Conservation (phyloP, 2,113 vertebrate species). For the Furnarius figulus region DNA sequence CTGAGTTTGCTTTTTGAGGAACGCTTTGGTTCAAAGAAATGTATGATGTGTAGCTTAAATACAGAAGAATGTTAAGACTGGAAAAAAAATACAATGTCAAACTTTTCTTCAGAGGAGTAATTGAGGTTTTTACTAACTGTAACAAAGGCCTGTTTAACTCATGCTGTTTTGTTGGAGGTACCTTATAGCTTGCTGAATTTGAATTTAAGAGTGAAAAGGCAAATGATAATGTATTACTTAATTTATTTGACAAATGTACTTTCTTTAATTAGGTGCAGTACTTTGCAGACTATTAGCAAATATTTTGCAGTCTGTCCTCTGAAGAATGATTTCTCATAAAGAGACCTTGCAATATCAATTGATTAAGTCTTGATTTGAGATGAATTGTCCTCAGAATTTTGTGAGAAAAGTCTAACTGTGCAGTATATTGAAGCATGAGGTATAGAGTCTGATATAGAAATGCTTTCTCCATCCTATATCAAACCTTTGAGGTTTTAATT, state of each 20-base stretch:
- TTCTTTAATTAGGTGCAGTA: slow-evolving; percentile 22
- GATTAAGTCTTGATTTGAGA: not conserved
- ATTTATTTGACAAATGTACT: slow-evolving; percentile 46
- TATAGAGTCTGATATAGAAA: not conserved
- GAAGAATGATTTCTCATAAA: not conserved
- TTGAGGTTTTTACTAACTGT: not conserved
- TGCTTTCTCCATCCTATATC: not conserved
- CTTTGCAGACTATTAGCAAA: not conserved
- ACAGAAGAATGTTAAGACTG: not conserved
- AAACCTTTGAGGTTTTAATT: not conserved
- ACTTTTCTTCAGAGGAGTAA: not conserved
- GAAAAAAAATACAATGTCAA: not conserved
- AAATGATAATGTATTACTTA: not conserved
- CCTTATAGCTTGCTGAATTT: slow-evolving; percentile 1
- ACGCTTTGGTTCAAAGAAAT: not conserved
- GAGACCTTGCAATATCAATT: not conserved
- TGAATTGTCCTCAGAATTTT: not conserved
- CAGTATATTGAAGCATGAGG: not conserved
- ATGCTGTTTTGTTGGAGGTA: not conserved
- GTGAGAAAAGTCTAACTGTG: not conserved
- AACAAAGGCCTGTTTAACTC: not conserved
- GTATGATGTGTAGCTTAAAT: not conserved
- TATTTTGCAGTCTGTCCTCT: not conserved
- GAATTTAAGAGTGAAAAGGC: not conserved
- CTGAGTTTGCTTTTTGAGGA: not conserved